Evolutionary conservation across 1,140 invertebrate species (phyloP).

Genomic region (Zaprionus africanus): DNA sequence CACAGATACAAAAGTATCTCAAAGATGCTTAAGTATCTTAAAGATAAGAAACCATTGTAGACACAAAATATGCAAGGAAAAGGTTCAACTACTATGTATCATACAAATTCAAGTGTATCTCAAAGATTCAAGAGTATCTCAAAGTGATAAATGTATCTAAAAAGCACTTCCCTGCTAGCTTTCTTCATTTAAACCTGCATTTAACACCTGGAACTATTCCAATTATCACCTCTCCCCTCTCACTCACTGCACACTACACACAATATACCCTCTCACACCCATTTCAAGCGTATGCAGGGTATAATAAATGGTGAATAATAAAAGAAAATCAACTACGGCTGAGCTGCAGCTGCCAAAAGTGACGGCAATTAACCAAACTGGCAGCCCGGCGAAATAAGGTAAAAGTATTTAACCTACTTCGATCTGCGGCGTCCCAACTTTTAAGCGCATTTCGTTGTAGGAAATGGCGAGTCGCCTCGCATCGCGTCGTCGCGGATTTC

Average conservation of each 20-base stretch:
- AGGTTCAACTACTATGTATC: no score
- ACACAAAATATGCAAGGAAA: no score
- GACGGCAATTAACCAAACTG: slow-evolving; percentile 70
- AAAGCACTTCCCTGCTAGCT: background rate
- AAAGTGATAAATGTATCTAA: background rate
- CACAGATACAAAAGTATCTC: no score
- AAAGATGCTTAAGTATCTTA: no score
- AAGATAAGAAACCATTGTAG: no score
- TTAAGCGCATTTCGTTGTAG: slow-evolving; percentile 69
- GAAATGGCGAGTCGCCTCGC: slow-evolving; percentile 42
- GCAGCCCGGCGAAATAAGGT: slow-evolving; percentile 64
- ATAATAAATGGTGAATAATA: slow-evolving; percentile 1
- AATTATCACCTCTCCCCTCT: background rate
- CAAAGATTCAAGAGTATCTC: no score
- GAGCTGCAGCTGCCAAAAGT: slow-evolving; percentile 61
- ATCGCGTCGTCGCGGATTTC: slow-evolving; percentile 10
- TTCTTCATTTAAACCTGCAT: background rate
- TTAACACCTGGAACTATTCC: background rate
- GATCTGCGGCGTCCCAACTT: slow-evolving; percentile 21
- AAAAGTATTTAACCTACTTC: slow-evolving; percentile 81
- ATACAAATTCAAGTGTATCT: no score
- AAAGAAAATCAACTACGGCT: background rate
- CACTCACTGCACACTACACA: background rate
- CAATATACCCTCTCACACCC: background rate
- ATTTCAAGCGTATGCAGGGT: background rate